phyloP scores from a whole-genome alignment of 2,113 vertebrate genomes.

The Platycercus adscitus region DNA sequence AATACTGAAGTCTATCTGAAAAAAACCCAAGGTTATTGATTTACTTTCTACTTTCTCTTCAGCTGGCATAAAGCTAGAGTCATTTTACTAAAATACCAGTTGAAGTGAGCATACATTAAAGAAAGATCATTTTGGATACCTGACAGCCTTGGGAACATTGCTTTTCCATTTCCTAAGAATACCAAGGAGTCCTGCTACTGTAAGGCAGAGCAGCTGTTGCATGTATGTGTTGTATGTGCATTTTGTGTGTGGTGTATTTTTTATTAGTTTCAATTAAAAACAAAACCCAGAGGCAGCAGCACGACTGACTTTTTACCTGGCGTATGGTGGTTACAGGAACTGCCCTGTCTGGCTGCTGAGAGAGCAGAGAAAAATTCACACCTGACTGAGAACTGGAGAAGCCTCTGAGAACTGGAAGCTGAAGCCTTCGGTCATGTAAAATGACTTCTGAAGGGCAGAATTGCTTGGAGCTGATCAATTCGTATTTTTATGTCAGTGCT shows the following conservation, averaged over 20 bases:
- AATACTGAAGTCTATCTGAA: neutral
- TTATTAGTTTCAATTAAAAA: neutral
- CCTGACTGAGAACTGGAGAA: neutral
- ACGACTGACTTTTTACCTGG: slow-evolving; percentile 1
- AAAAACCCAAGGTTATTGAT: neutral
- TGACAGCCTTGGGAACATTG: neutral
- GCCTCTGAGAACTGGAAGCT: slow-evolving; percentile 4
- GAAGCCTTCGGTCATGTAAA: neutral
- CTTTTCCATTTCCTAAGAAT: neutral
- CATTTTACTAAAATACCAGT: slow-evolving; percentile 10
- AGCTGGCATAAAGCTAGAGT: neutral
- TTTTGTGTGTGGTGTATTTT: neutral
- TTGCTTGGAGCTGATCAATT: slow-evolving; percentile 5
- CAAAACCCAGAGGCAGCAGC: neutral
- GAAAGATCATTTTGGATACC: slow-evolving; percentile 25
- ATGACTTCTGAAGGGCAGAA: neutral
- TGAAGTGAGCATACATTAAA: neutral
- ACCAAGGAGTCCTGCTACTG: slow-evolving; percentile 2
- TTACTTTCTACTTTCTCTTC: neutral
- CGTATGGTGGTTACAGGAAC: neutral
- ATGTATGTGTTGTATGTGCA: neutral
- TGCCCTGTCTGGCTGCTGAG: neutral
- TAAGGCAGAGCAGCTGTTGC: neutral
- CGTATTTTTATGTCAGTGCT: slow-evolving; percentile 18
- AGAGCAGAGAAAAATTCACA: neutral